Evolutionary conservation across 2,888 invertebrate genomes (phyloP), one percentile per base, ranked within the genome.

Genomic region (Hydraecia micacea): DNA sequence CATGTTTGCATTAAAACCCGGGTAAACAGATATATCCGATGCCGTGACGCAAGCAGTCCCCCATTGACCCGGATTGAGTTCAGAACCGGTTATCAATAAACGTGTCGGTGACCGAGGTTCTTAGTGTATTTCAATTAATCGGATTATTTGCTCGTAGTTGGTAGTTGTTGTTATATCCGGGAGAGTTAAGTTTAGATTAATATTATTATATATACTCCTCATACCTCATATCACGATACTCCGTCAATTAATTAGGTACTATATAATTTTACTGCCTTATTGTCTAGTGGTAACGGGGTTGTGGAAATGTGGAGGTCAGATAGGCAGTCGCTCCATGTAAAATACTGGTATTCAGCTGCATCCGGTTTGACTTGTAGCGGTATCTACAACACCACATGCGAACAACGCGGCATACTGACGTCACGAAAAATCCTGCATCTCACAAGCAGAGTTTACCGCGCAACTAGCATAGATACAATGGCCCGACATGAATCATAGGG

Each of bases 41-140:
- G 58, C 60, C 55, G 73, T 84, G 88, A 80, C 84, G 81, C 78
- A 76, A 77, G 58, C 81, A 79, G 77, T 75, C 73, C 63, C 79
- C 80, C 60, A 72, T 81, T 87, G 82, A 87, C 88, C 88, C 75
- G 88, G 88, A 79, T 87, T 71, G 73, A 73, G 68, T 73, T 81
- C 76, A 74, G 77, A 77, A 73, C 78, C 73, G 76, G 76, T 80
- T 87, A 88, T 81, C 86, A 80, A 81, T 86, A 86, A 84, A 80
- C 77, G 79, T 72, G 84, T 83, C 68, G 75, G 79, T 63, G 80
- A 69, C 66, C 75, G 73, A 62, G 72, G 82, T 76, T 88, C 81
- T 81, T 88, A 77, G 75, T 83, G 85, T 85, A 85, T 86, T 88
- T 88, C 76, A 85, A 83, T 86, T 86, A 86, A 85, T 67, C 66